These are phyloP conservation scores for Calyptomena viridis DNA, from an alignment of 2,113 vertebrate genomes.

Conservation along the genomic window DNA sequence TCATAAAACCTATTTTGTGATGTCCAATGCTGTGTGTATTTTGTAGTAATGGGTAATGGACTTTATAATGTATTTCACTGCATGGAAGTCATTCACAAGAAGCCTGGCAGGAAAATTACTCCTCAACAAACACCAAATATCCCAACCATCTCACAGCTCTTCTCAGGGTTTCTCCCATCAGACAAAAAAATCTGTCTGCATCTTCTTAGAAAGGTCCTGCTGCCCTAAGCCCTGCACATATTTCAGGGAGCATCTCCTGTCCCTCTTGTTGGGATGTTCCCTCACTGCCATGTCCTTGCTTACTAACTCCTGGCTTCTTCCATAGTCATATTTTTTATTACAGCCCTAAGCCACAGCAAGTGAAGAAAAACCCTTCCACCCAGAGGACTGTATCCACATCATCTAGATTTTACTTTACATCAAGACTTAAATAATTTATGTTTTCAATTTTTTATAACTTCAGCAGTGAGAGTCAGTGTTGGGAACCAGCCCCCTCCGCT, in stretches of 20 bases:
- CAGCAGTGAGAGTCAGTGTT: background rate
- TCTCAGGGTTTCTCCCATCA: background rate
- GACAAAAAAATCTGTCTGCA: background rate
- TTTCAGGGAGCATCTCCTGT: background rate
- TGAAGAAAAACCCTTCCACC: background rate
- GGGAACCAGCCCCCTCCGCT: background rate
- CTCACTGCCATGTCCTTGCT: background rate
- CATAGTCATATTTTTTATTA: background rate
- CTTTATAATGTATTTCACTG: background rate
- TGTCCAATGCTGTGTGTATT: background rate
- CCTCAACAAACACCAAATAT: background rate
- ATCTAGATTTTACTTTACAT: background rate
- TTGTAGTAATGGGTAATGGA: background rate
- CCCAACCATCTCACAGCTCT: background rate
- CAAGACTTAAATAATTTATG: background rate
- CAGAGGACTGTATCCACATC: background rate
- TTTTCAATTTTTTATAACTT: constrained; percentile 31
- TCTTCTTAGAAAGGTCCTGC: background rate
- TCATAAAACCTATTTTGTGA: background rate
- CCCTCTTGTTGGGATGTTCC: background rate
- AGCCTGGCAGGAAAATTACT: background rate
- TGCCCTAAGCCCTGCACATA: background rate
- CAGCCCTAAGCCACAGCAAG: background rate
- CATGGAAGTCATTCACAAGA: background rate
- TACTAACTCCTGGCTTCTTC: background rate